Conservation (phyloP, 2,888 invertebrate species). For the Pasiphila rectangulata region DNA sequence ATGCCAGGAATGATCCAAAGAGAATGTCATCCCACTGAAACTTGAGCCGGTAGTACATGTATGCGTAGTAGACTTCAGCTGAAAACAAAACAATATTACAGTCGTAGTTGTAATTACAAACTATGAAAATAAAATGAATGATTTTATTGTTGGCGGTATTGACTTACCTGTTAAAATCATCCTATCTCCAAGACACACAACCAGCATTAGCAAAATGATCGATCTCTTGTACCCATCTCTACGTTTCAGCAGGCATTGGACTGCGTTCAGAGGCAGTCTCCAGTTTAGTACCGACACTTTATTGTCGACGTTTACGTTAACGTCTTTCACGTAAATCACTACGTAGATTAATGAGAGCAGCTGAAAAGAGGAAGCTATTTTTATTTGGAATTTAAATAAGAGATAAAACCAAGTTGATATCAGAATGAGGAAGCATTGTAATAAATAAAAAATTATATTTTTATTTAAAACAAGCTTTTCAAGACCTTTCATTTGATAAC, state of each 20-base stretch:
- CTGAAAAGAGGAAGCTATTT: not conserved
- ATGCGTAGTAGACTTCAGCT: slow-evolving; percentile 70
- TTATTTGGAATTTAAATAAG: not conserved
- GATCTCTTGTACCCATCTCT: slow-evolving; percentile 82
- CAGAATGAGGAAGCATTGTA: too few species aligned
- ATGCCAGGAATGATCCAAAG: slow-evolving; percentile 71
- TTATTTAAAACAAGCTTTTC: too few species aligned
- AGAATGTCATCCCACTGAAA: slow-evolving; percentile 72
- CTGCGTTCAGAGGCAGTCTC: slow-evolving; percentile 65
- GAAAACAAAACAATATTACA: slow-evolving; percentile 32
- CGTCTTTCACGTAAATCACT: slow-evolving; percentile 82
- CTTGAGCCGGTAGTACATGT: slow-evolving; percentile 73
- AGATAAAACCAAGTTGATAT: too few species aligned
- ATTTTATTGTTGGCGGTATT: too few species aligned
- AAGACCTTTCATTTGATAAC: too few species aligned
- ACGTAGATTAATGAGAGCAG: slow-evolving; percentile 79
- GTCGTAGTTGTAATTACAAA: not conserved
- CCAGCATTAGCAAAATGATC: slow-evolving; percentile 84
- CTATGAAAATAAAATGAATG: not conserved
- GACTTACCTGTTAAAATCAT: slow-evolving; percentile 63
- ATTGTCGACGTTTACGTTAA: slow-evolving; percentile 82
- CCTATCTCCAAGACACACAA: slow-evolving; percentile 77
- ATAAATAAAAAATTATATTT: too few species aligned
- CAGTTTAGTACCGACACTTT: slow-evolving; percentile 76
- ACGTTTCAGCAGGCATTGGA: slow-evolving; percentile 81